These are phyloP conservation scores for Trichopoda pennipes DNA, from an alignment of 2,888 invertebrate genomes.

Conservation along the genomic window DNA sequence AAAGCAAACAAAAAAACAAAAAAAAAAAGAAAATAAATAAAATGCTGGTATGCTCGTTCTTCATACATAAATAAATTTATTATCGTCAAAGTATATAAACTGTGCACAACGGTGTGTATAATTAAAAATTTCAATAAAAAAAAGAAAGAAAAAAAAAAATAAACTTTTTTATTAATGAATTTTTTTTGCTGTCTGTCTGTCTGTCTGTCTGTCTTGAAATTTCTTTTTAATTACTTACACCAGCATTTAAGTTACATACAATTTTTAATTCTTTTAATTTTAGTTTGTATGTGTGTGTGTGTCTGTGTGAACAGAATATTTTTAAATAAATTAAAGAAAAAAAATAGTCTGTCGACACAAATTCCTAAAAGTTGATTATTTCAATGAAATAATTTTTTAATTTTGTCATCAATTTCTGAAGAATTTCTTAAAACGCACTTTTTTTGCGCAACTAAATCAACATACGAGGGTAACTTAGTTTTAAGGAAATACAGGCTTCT, in stretches of 20 bases:
- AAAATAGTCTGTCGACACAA: constrained; percentile 45
- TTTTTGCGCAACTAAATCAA: no score
- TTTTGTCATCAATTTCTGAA: not conserved
- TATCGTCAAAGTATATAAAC: constrained; percentile 4
- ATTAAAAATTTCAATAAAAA: constrained; percentile 5
- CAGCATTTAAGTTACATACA: not conserved
- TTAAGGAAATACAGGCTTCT: no score
- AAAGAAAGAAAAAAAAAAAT: not conserved
- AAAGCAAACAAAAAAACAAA: constrained; percentile 9
- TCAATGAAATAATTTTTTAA: not conserved
- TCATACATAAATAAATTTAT: constrained; percentile 12
- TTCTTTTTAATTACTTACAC: constrained; percentile 47
- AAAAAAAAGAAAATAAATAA: not conserved
- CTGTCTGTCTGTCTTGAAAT: constrained; percentile 19
- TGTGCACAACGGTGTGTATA: not conserved
- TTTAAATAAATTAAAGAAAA: not conserved
- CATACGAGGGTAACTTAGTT: no score
- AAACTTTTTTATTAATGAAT: constrained; percentile 6
- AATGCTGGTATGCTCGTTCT: constrained; percentile 8
- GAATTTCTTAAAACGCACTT: constrained; percentile 4
- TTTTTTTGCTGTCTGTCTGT: constrained; percentile 5
- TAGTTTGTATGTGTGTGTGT: not conserved
- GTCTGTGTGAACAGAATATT: not conserved
- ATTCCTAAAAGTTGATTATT: constrained; percentile 35
- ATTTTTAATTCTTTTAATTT: not conserved